Evolutionary conservation across 1,140 invertebrate genomes (phyloP), one percentile per base, ranked within the genome.

Genomic region (Amphibalanus amphitrite): DNA sequence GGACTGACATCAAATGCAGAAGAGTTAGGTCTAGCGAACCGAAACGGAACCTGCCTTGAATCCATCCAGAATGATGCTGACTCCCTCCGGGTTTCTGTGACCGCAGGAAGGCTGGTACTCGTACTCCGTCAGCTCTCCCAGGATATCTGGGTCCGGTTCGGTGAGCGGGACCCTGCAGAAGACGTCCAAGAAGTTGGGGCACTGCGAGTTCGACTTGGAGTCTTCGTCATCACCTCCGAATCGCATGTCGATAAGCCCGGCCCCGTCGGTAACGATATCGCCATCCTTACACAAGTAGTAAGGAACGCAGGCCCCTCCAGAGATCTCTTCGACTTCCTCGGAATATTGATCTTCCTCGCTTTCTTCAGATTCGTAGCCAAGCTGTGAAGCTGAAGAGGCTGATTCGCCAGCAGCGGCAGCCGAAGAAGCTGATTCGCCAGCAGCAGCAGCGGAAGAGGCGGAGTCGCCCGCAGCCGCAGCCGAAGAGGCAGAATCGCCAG

Each of bases 161-260:
- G 71, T 67, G 28, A 77, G 74, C 0, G 79, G 77, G 23, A 76
- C 73, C 17, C 71, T 74, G 72, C 80, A 81, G 67, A 79, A 81
- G 10, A 81, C 77, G 65, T 80, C 79, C 40, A 76, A 72, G 69
- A 74, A 74, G 26, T 74, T 72, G n/a, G 73, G 74, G 40, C 77
- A 77, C 38, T 78, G 74, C 30, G 72, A 72, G 29, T 67, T 75
- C 0, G 73, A 38, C 69, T 69, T 38, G 69, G 28, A 8, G 33
- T 75, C 64, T 70, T 76, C 4, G 72, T 77, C 29, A 17, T 13
- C 10, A 23, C 38, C 38, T 38, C 71, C 69, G 38, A 74, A 84
- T 82, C 87, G 84, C 40, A 90, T 89, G 78, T 93, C 90, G 73
- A 93, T 90, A 30, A 92, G 80, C 38, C 88, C 88, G 28, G 83